These are phyloP conservation scores for Nymphalis io DNA, from an alignment of 1,140 invertebrate genomes.

Conservation along the genomic window DNA sequence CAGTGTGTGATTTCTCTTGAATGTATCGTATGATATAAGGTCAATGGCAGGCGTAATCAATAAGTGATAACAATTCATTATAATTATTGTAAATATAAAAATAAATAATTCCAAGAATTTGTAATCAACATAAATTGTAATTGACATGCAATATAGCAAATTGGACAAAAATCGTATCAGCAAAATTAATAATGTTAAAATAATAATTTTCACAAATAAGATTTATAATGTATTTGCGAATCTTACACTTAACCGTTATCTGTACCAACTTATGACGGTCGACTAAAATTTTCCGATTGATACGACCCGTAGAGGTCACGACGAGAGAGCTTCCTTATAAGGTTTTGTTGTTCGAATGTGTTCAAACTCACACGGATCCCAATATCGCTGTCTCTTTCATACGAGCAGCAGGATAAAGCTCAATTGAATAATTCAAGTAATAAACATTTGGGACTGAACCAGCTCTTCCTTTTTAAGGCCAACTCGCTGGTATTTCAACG, in stretches of 20 bases:
- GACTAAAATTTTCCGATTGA: constrained; percentile 32
- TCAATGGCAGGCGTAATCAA: constrained; percentile 37
- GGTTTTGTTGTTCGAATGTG: constrained; percentile 14
- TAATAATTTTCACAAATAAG: background rate
- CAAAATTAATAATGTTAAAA: background rate
- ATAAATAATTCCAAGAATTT: constrained; percentile 18
- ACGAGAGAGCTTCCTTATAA: constrained; percentile 18
- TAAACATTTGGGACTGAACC: constrained; percentile 53
- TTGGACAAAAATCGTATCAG: background rate
- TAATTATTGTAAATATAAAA: constrained; percentile 22
- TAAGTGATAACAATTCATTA: constrained; percentile 28
- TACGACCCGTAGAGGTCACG: constrained; percentile 27
- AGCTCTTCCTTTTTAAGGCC: constrained; percentile 50
- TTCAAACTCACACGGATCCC: constrained; percentile 1
- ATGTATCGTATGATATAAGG: constrained; percentile 30
- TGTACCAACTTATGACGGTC: background rate
- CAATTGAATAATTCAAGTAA: constrained; percentile 59
- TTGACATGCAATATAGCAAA: background rate
- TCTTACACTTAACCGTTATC: background rate
- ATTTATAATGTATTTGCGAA: background rate
- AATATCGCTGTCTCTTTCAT: constrained; percentile 29
- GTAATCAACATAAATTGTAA: background rate
- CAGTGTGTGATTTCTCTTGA: constrained; percentile 12
- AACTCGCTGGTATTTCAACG: constrained; percentile 45
- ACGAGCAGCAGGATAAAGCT: constrained; percentile 39